A percentile compares a stretch with the other conserved stretches of the same genome.
These are phyloP conservation scores for Tautogolabrus adspersus DNA, from an alignment of 2,113 vertebrate species.

Conservation along the genomic window DNA sequence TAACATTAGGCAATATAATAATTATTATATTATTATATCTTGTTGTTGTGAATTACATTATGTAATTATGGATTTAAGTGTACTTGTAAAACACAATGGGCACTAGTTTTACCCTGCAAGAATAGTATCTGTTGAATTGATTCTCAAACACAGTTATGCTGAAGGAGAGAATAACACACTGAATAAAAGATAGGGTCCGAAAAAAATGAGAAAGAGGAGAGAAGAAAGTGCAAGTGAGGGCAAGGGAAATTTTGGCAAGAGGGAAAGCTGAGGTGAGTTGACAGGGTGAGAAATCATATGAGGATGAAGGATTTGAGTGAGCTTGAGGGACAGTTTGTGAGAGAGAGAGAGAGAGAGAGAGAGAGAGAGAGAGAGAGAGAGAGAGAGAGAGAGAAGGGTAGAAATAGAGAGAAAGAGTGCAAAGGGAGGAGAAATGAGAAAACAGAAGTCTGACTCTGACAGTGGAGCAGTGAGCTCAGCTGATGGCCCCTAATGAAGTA, in stretches of 20 bases:
- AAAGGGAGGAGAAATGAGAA: conserved; percentile 45
- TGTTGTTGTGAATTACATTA: too few relatives aligned
- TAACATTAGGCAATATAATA: too few relatives aligned
- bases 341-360: conserved; percentile 10
- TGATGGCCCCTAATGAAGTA: conserved; percentile 79
- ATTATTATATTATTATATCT: too few relatives aligned
- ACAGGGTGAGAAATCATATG: conserved; percentile 60
- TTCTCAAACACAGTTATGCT: too few relatives aligned
- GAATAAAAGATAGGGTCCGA: neutral
- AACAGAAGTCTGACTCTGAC: conserved; percentile 69
- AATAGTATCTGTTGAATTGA: too few relatives aligned
- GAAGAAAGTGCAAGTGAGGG: conserved; percentile 26
- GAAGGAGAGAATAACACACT: neutral
- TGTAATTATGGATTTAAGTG: too few relatives aligned
- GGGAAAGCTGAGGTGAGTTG: conserved; percentile 46
- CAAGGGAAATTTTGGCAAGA: conserved; percentile 9
- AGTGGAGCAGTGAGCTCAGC: conserved; percentile 65
- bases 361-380: neutral
- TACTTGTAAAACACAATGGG: too few relatives aligned
- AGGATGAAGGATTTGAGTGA: conserved; percentile 53
- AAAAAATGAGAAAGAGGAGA: neutral
- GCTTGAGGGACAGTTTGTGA: conserved; percentile 51
- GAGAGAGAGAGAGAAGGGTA: neutral
- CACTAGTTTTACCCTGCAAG: too few relatives aligned
- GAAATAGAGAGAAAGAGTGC: conserved; percentile 6